Evolutionary conservation across 2,888 invertebrate genomes (phyloP).

Genomic region (Thera obeliscata): DNA sequence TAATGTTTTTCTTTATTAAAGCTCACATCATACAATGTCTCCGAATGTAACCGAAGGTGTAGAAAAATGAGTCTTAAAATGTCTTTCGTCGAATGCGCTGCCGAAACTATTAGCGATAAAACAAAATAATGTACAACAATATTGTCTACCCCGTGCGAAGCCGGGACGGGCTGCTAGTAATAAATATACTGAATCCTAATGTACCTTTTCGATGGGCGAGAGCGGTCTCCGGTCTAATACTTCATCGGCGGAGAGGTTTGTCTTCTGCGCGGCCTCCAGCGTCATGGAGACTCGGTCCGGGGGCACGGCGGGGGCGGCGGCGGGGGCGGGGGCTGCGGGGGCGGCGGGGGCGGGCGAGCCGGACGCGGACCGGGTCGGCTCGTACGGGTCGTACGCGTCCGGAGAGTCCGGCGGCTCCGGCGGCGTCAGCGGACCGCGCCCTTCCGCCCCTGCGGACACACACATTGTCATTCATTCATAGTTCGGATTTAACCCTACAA

Average conservation of each 20-base stretch:
- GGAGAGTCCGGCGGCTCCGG: slow-evolving; percentile 86
- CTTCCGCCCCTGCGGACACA: slow-evolving; percentile 57
- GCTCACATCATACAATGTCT: neutral
- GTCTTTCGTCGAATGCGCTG: too few species aligned
- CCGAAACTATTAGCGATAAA: too few species aligned
- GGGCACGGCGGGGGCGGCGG: slow-evolving; percentile 79
- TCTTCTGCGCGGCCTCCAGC: slow-evolving; percentile 78
- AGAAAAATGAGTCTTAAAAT: too few species aligned
- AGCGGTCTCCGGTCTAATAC: slow-evolving; percentile 76
- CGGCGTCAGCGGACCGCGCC: slow-evolving; percentile 88
- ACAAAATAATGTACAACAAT: too few species aligned
- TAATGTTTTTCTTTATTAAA: too few species aligned
- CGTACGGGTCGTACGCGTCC: slow-evolving; percentile 95
- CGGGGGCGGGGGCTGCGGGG: slow-evolving; percentile 33
- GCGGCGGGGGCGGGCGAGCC: slow-evolving; percentile 68
- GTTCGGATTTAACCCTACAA: too few species aligned
- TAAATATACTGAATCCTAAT: neutral
- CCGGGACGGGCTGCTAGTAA: too few species aligned
- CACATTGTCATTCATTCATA: neutral
- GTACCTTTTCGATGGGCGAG: slow-evolving; percentile 84
- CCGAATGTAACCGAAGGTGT: too few species aligned
- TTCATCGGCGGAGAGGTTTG: slow-evolving; percentile 78
- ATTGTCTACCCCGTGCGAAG: too few species aligned
- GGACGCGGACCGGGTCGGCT: slow-evolving; percentile 93
- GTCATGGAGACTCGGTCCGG: slow-evolving; percentile 61